phyloP scores from a whole-genome alignment of 35 echinoderm and acorn worm genomes.

The Chiridota heheva region DNA sequence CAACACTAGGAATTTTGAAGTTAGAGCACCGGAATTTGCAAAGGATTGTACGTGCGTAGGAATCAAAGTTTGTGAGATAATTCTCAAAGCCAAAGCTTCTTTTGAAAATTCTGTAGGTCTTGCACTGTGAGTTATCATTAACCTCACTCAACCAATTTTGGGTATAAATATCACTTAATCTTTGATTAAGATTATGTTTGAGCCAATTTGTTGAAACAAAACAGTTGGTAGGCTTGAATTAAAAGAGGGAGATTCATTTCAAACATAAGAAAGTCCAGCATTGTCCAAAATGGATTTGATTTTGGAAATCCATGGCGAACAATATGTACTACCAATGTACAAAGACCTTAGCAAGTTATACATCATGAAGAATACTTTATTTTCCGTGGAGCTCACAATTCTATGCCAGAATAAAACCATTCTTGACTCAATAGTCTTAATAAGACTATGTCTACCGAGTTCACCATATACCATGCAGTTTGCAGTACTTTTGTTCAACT shows the following conservation, averaged over 20 bases:
- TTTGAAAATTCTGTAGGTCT: conserved; percentile 23
- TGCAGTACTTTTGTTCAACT: too few relatives aligned
- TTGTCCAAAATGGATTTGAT: conserved; percentile 4
- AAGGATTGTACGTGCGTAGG: too few relatives aligned
- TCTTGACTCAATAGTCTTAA: background rate
- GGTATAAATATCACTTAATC: too few relatives aligned
- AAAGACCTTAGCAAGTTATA: background rate
- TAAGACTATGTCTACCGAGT: background rate
- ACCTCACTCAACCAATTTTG: too few relatives aligned
- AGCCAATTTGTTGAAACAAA: background rate
- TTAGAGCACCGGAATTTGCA: too few relatives aligned
- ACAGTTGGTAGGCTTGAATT: background rate
- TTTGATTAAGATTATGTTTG: background rate
- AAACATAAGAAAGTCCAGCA: background rate
- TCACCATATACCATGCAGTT: too few relatives aligned
- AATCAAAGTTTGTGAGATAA: too few relatives aligned
- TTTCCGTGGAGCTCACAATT: background rate
- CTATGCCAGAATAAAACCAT: background rate
- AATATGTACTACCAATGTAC: background rate
- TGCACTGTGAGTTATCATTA: too few relatives aligned
- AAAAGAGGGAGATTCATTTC: background rate
- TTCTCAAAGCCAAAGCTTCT: background rate
- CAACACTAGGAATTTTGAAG: too few relatives aligned
- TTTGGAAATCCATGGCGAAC: background rate
- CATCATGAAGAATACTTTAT: background rate